Evolutionary conservation across 2,888 invertebrate species (phyloP).

Genomic region (Lamellibrachia columna): DNA sequence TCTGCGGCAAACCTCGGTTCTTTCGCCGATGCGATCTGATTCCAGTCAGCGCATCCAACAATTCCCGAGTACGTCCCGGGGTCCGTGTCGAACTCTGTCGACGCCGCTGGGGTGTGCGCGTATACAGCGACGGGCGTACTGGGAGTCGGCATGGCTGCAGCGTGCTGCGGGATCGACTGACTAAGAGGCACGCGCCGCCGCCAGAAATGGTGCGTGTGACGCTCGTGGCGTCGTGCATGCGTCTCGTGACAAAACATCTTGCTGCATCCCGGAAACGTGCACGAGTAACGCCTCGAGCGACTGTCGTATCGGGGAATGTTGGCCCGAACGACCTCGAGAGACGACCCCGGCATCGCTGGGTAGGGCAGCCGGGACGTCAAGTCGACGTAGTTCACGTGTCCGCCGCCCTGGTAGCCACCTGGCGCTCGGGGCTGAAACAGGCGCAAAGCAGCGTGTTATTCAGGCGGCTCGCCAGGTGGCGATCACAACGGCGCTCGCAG

Average conservation of each 20-base stretch:
- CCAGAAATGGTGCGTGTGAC: not conserved
- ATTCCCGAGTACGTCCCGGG: not conserved
- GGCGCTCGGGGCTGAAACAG: not conserved
- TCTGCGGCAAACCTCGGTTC: not conserved
- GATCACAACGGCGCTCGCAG: not conserved
- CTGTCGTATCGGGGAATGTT: not conserved
- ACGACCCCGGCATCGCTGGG: not conserved
- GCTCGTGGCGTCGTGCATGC: not conserved
- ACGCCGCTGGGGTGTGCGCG: not conserved
- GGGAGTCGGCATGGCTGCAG: not conserved
- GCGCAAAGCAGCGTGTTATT: not conserved
- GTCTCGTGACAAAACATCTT: slow-evolving; percentile 10
- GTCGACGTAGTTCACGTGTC: not conserved
- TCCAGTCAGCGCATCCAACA: too few relatives aligned
- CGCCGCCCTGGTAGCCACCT: not conserved
- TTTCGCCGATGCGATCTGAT: too few relatives aligned
- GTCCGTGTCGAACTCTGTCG: not conserved
- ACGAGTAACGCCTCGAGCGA: not conserved
- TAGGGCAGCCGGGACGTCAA: not conserved
- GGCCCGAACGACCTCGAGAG: not conserved
- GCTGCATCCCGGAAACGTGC: not conserved
- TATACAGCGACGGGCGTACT: not conserved
- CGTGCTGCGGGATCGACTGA: not conserved
- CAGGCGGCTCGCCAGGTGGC: not conserved
- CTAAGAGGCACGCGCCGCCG: not conserved